These are phyloP conservation scores for Meteorus cinctellus DNA, from an alignment of 2,888 invertebrate genomes.

Conservation along the genomic window DNA sequence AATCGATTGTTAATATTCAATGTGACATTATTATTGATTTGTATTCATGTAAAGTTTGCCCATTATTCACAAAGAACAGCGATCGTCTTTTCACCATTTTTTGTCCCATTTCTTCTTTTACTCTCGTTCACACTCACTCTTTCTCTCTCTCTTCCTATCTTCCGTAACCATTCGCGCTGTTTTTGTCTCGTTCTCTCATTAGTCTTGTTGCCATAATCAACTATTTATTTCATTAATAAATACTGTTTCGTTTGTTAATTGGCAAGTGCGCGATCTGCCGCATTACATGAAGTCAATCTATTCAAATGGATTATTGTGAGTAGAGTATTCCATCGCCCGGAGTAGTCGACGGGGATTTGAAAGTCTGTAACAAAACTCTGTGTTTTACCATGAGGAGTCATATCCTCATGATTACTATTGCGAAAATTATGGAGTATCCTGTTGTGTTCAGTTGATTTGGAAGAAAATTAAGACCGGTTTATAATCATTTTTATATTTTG, in stretches of 20 bases:
- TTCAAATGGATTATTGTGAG: not conserved
- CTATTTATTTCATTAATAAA: constrained; percentile 14
- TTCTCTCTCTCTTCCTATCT: constrained; percentile 22
- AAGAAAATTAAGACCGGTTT: constrained; percentile 13
- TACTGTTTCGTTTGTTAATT: not conserved
- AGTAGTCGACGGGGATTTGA: constrained; percentile 31
- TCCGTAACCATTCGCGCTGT: constrained; percentile 45
- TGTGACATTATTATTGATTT: constrained; percentile 44
- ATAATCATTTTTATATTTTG: not conserved
- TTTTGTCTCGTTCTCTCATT: constrained; percentile 39
- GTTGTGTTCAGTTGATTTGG: not conserved
- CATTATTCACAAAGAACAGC: constrained; percentile 62
- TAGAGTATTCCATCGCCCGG: constrained; percentile 21
- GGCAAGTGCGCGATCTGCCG: constrained; percentile 13
- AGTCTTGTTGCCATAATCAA: constrained; percentile 17
- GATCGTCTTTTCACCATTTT: constrained; percentile 58
- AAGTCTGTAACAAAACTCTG: constrained; percentile 6
- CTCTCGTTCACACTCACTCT: not conserved
- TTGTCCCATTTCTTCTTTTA: constrained; percentile 46
- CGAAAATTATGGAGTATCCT: not conserved
- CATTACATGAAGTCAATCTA: not conserved
- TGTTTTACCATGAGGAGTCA: not conserved
- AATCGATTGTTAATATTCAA: constrained; percentile 15
- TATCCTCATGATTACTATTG: not conserved
- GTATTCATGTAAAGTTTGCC: constrained; percentile 53